Conservation (phyloP, 30 jellyfish, hydroid and myxozoan species). For the Pelagia noctiluca region DNA sequence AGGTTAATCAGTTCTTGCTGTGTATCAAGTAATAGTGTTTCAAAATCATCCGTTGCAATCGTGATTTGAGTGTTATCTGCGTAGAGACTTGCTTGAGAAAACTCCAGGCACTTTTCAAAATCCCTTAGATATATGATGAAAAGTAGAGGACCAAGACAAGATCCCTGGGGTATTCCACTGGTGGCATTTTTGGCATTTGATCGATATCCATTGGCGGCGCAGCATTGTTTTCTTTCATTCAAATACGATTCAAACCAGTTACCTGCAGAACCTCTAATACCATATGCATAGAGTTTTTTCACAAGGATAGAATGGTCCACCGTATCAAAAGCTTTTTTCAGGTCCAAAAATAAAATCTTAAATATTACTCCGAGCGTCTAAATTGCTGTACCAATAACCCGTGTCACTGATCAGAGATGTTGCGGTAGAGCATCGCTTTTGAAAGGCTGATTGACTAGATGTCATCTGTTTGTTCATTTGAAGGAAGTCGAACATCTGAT, state of each 20-base stretch:
- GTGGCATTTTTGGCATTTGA: neutral
- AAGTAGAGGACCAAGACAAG: neutral
- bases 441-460: conserved; percentile 37
- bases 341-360: conserved; percentile 28
- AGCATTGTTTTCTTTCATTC: too few species aligned
- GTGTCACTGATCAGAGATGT: conserved; percentile 46
- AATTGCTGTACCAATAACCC: conserved; percentile 13
- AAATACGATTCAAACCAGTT: neutral
- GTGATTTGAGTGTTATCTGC: neutral
- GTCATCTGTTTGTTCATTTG: conserved; percentile 8
- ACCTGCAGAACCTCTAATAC: neutral
- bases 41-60: neutral
- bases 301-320: conserved; percentile 17
- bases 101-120: neutral
- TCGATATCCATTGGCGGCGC: neutral
- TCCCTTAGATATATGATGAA: neutral
- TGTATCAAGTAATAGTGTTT: neutral
- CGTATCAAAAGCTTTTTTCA: conserved; percentile 37
- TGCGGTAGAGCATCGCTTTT: conserved; percentile 22
- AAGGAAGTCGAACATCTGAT: conserved; percentile 41
- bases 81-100: neutral
- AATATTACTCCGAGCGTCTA: conserved; percentile 18
- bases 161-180: too few species aligned
- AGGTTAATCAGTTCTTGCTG: neutral
- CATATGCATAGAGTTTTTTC: neutral